Base-by-base conservation (phyloP, 2,888 invertebrate species). In the Heterodera filipjevi region DNA sequence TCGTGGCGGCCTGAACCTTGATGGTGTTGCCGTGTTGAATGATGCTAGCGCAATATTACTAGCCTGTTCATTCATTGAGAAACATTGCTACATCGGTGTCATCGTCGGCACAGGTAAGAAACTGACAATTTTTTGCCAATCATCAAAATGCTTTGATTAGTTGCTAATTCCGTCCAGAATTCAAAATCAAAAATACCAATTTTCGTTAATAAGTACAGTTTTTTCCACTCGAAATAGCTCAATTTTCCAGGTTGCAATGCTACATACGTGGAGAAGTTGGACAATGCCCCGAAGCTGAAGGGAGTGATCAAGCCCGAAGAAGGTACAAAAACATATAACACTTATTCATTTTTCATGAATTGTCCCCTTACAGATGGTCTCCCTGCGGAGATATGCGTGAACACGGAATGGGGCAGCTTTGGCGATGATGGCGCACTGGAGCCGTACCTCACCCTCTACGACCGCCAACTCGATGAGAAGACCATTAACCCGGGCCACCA, bases 361-460 rank as follows among this genome's bases (percentile, higher is more conserved):
- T 53, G 16, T 5, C 27, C 12, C 16, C 3, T 27, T 32, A 10
- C 33, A 75, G 75, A 75, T 75, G 75, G 75, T 22, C 66, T 59
- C 27, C 64, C 75, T 16, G 27, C 39, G 19, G 75, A 94, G 86
- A 94, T 96, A 82, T 92, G 96, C 77, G 94, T 98, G 87, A 98
- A 98, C 90, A 95, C 94, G 0, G 97, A 98, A 90, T 97, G 96
- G 96, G 97, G 97, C 14, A 96, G 96, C 6, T 96, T 98, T 89
- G 97, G 97, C 1, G 95, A 96, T 89, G 93, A 94, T 85, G 95
- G 95, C 10, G 92, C 92, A 5, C 91, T 98, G 78, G 95, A 96
- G 89, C 94, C 95, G 89, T 92, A 95, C 19, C 92, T 94, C 81
- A 96, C 96, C 59, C 89, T 91, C 71, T 91, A 90, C 84, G 92